Percentiles rank a stretch among this genome's conserved stretches.
Evolutionary conservation across 2,797 vertebrate genomes (phyloP).

Genomic region (Gambusia yucatana): DNA sequence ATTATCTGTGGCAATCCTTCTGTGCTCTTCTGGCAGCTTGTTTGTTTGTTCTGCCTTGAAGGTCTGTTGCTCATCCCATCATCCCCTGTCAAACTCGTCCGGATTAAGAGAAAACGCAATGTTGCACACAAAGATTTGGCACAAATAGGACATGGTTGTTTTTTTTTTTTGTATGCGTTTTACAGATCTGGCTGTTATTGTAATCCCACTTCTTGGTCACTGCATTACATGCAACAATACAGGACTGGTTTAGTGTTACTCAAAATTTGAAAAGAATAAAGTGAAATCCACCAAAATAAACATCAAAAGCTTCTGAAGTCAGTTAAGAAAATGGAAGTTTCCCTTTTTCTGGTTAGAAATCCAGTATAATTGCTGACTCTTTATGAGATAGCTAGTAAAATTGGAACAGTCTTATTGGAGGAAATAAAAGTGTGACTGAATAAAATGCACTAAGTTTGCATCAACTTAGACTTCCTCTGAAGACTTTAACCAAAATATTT

Average conservation of each 20-base stretch:
- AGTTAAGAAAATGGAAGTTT: slow-evolving; percentile 4
- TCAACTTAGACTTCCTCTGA: neutral
- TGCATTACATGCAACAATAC: slow-evolving; percentile 53
- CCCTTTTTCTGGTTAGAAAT: slow-evolving; percentile 23
- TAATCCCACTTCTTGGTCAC: slow-evolving; percentile 47
- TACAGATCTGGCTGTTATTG: slow-evolving; percentile 39
- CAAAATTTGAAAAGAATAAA: slow-evolving; percentile 17
- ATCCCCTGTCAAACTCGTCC: slow-evolving; percentile 48
- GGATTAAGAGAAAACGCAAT: slow-evolving; percentile 60
- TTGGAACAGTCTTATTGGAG: neutral
- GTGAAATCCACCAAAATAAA: slow-evolving; percentile 11
- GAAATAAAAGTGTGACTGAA: neutral
- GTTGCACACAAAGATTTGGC: slow-evolving; percentile 54
- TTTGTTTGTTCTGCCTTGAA: slow-evolving; percentile 64
- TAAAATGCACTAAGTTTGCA: neutral
- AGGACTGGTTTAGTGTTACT: slow-evolving; percentile 32
- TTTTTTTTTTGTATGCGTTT: slow-evolving; percentile 48
- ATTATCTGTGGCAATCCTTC: slow-evolving; percentile 43
- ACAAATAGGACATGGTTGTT: slow-evolving; percentile 36
- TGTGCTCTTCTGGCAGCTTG: slow-evolving; percentile 53
- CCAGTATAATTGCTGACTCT: slow-evolving; percentile 16
- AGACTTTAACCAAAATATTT: neutral
- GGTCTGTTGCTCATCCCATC: slow-evolving; percentile 57
- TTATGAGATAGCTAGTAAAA: slow-evolving; percentile 10
- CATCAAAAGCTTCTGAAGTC: slow-evolving; percentile 19